Evolutionary conservation across 1,140 invertebrate species (phyloP).

Genomic region (Ips typographus): DNA sequence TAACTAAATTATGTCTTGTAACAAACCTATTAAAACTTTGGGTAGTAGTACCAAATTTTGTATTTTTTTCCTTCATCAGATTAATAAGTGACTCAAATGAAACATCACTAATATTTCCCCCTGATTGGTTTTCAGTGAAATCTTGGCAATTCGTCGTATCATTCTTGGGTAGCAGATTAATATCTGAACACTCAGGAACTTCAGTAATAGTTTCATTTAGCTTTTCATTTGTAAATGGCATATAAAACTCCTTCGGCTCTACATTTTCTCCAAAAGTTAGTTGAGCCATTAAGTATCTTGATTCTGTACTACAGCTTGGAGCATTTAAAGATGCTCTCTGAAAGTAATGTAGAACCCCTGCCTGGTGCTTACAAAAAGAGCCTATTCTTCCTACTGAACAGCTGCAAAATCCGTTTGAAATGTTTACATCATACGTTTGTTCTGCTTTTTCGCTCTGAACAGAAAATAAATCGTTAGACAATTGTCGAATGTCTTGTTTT

Average conservation of each 20-base stretch:
- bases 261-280: conserved; percentile 27
- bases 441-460: no score
- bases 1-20: conserved; percentile 7
- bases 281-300: conserved; percentile 16
- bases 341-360: conserved; percentile 17
- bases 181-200: no score
- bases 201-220: no score
- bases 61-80: conserved; percentile 10
- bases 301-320: conserved; percentile 7
- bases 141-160: no score
- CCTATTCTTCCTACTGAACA: neutral
- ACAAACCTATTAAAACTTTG: conserved; percentile 6
- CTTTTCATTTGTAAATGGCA: no score
- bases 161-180: no score
- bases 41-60: conserved; percentile 12
- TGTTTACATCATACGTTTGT: conserved; percentile 1
- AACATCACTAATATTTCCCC: no score
- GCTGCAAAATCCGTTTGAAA: conserved; percentile 17
- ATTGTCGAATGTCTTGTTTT: no score
- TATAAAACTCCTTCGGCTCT: neutral
- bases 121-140: no score
- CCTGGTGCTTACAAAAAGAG: conserved; percentile 4
- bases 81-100: no score
- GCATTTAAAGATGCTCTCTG: conserved; percentile 16
- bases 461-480: no score